Evolutionary conservation across 2,797 vertebrate genomes (phyloP).

Genomic region (Mionectes olivaceus): DNA sequence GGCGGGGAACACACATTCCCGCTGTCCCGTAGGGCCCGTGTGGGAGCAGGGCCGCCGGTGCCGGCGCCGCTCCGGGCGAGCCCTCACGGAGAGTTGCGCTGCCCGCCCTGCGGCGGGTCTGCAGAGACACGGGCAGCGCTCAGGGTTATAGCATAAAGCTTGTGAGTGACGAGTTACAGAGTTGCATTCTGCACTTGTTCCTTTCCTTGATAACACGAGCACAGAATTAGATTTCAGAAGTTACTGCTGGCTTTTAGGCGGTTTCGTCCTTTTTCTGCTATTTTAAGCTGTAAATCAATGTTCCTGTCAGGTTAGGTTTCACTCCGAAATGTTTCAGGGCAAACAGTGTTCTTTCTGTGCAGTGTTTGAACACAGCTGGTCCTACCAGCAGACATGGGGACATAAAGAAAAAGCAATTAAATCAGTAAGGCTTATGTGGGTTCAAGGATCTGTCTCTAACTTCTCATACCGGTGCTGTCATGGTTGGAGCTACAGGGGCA

Average conservation of each 20-base stretch:
- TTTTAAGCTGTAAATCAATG: not conserved
- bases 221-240: not conserved
- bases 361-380: not conserved
- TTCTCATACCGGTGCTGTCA: accelerated
- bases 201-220: not conserved
- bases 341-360: not conserved
- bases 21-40: accelerated
- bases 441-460: not conserved
- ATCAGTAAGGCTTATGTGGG: not conserved
- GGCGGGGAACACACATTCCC: too few relatives aligned
- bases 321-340: not conserved
- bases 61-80: not conserved
- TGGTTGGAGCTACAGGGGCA: not conserved
- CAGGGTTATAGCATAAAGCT: accelerated
- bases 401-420: accelerated
- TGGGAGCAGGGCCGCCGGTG: not conserved
- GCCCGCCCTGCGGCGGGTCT: not conserved
- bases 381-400: too few relatives aligned
- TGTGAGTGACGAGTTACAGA: not conserved
- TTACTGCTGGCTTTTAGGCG: not conserved
- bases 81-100: accelerated
- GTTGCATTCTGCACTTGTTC: accelerated
- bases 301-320: not conserved
- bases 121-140: accelerated
- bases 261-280: not conserved